Conservation (phyloP, 1,140 invertebrate species). For the Octopus bimaculoides region DNA sequence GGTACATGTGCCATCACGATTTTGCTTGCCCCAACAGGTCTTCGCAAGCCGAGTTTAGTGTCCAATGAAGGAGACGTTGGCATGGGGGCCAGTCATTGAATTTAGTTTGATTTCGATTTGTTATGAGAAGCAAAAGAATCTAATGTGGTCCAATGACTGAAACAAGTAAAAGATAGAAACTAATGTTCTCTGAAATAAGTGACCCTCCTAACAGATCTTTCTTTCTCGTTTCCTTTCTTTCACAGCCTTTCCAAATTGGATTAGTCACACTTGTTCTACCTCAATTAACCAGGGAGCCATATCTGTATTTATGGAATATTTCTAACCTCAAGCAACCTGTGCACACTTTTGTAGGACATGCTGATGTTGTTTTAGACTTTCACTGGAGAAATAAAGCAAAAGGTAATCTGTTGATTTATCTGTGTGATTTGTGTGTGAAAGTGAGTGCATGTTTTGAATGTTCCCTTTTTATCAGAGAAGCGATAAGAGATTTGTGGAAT, state of each 20-base stretch:
- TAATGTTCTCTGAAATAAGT: not conserved
- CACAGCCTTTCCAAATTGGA: slow-evolving; percentile 85
- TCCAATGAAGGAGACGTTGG: too few relatives aligned
- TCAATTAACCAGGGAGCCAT: slow-evolving; percentile 76
- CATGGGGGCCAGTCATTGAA: too few relatives aligned
- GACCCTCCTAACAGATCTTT: not conserved
- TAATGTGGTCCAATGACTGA: not conserved
- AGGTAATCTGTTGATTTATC: slow-evolving; percentile 41
- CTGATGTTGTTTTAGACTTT: slow-evolving; percentile 92
- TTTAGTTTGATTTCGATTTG: too few relatives aligned
- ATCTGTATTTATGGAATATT: slow-evolving; percentile 78
- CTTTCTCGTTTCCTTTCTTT: not conserved
- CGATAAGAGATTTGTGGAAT: too few relatives aligned
- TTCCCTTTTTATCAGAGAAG: too few relatives aligned
- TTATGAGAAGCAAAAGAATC: not conserved
- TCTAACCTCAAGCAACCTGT: slow-evolving; percentile 65
- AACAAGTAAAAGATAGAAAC: too few relatives aligned
- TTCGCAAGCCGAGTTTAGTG: too few relatives aligned
- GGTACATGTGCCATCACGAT: too few relatives aligned
- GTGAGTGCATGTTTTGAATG: too few relatives aligned
- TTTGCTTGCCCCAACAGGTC: too few relatives aligned
- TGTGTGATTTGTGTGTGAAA: too few relatives aligned
- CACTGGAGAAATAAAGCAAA: slow-evolving; percentile 73
- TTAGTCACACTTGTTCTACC: slow-evolving; percentile 86
- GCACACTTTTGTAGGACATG: slow-evolving; percentile 87